Evolutionary conservation across 2,113 vertebrate species (phyloP), one percentile per base, ranked within the genome.

Genomic region (Myiozetetes cayanensis): DNA sequence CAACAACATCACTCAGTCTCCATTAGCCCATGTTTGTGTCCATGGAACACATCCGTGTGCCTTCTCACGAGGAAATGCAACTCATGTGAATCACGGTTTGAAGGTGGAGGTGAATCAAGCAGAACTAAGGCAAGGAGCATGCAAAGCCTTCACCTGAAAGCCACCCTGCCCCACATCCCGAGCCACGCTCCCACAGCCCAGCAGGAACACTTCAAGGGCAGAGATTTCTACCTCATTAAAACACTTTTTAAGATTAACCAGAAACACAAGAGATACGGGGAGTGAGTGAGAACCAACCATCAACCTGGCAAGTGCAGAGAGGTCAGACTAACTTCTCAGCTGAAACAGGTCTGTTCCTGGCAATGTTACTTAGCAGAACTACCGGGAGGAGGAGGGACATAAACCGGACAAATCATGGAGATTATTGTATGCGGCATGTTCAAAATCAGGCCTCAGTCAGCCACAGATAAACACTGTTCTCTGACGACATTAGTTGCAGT

Each of bases 401-500:
- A 49, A 87, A 90, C 24, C 0, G 2, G 56, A 47, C 58, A 62
- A 80, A 93, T 77, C 53, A 6, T 22, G 43, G 61, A 67, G 82
- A 91, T 92, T 78, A 86, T 47, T 72, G 44, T 39, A 65, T 23
- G 62, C 3, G 59, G 73, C 4, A 5, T 85, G 91, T 47, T 93
- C 79, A 73, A 86, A 95, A 78, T 35, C 81, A 71, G 89, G 66
- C 71, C 73, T n/a, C 75, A 66, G 85, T 28, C 89, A 43, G 87
- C 4, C 80, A n/a, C 91, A 88, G 89, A 94, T 94, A 92, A 93
- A 90, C 94, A 90, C 90, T 35, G 66, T 30, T 59, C 87, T 95
- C 87, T 91, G 95, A 96, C 70, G 87, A 85, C 90, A 93, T 82
- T 56, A 84, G 95, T 66, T 71, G 88, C 88, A 93, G 88, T 74